These are phyloP conservation scores for Menidia menidia DNA, from an alignment of 2,797 vertebrate genomes.

Conservation along the genomic window DNA sequence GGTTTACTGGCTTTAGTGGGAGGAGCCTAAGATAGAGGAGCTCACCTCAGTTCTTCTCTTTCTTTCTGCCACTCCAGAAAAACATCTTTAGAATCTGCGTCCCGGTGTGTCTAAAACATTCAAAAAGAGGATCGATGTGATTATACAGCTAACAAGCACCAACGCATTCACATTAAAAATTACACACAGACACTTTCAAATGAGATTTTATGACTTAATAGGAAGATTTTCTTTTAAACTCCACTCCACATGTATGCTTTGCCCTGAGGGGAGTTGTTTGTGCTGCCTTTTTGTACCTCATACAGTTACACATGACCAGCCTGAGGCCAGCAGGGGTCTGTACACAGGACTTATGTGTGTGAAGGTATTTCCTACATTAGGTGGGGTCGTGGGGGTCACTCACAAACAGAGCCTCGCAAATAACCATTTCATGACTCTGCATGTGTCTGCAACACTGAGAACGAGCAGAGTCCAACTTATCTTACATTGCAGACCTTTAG, in stretches of 20 bases:
- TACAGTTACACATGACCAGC: background rate
- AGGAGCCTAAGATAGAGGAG: background rate
- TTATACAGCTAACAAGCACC: background rate
- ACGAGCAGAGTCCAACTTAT: background rate
- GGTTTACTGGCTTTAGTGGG: constrained; percentile 6
- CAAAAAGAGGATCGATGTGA: background rate
- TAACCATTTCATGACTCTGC: constrained; percentile 3
- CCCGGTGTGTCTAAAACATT: constrained; percentile 77
- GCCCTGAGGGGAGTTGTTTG: background rate
- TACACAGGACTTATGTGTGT: background rate
- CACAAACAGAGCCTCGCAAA: background rate
- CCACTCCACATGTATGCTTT: background rate
- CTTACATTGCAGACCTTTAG: background rate
- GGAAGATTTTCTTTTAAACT: background rate
- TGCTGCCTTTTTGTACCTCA: background rate
- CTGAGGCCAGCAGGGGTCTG: background rate
- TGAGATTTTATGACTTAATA: background rate
- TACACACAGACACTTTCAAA: background rate
- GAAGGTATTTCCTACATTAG: background rate
- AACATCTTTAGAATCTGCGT: constrained; percentile 80
- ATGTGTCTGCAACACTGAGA: background rate
- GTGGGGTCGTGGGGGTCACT: constrained; percentile 5
- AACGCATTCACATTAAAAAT: background rate
- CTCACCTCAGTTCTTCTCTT: constrained; percentile 86
- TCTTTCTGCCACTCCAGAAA: constrained; percentile 88